Base-by-base conservation (phyloP, 2,888 invertebrate genomes). In the Sarcophaga caerulescens region DNA sequence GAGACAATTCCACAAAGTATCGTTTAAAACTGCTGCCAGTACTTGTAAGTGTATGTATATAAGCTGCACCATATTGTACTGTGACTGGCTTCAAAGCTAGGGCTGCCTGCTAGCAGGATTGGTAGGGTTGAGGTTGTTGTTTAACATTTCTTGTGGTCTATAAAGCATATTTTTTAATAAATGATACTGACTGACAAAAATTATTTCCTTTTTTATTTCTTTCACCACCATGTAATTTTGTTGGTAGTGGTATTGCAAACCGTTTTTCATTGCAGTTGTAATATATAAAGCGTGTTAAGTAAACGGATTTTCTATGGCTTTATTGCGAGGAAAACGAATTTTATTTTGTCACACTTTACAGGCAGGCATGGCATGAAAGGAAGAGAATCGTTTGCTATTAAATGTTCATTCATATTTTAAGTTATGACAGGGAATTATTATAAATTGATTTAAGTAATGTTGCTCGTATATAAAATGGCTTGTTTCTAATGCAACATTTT, bases 261-360 rank as follows among this genome's bases (percentile, higher is more conserved):
- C 8, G 35, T 35, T 35, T 35, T 35, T 35, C 35, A 35, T 35
- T 35, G 35, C 35, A 57, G 23, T 62, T 78, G 68, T 52, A 76
- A 73, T 68, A 35, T 35, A 73, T 52, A 68, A 78, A 83, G 62
- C 45, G 78, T 83, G 78, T 78, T 83, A 73, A 83, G 44, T 83
- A 78, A 78, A 82, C 52, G 77, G 82, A 77, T 82, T 82, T 82
- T 45, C n/a, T 73, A 52, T 66, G 77, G 77, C 71, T 73, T 82
- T 71, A 35, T 52, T 35, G 35, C 35, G 3, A 35, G 35, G 35
- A 35, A 35, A 35, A 35, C 8, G 35, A 35, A 59, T 35, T 35
- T 35, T 35, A 59, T 69, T 81, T 52, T 81, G 62, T 69, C 62
- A 81, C 75, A 75, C 52, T 81, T 69, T 75, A 75, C 21, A 69